A percentile compares a stretch with the other conserved stretches of the same genome.
Evolutionary conservation across 2,888 invertebrate genomes (phyloP).

Genomic region (Trachelus iudaicus): DNA sequence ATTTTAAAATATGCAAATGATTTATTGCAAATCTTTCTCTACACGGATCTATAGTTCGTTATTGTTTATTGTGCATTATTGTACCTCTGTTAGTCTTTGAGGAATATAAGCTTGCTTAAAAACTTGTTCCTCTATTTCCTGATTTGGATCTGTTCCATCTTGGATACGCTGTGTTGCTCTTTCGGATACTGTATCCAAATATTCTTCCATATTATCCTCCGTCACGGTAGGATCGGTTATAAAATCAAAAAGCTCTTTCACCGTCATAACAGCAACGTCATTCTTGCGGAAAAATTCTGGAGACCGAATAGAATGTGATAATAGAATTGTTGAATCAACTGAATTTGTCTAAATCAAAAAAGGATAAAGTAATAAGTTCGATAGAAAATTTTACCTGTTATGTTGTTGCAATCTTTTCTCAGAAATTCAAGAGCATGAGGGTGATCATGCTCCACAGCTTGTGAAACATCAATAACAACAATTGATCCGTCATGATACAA

Average conservation of each 20-base stretch:
- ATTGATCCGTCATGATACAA: constrained; percentile 84
- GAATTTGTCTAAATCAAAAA: too few relatives aligned
- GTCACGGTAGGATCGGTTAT: constrained; percentile 92
- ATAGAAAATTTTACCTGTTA: constrained; percentile 69
- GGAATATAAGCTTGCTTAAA: constrained; percentile 96
- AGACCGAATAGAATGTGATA: constrained; percentile 14
- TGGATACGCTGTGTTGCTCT: constrained; percentile 74
- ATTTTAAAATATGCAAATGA: constrained; percentile 35
- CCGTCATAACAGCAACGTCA: constrained; percentile 89
- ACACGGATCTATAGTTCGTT: background rate
- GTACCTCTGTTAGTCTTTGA: constrained; percentile 88
- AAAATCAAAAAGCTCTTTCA: constrained; percentile 94
- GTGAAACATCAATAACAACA: constrained; percentile 97
- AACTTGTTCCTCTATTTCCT: constrained; percentile 88
- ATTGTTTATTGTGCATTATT: background rate
- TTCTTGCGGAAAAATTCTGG: constrained; percentile 90
- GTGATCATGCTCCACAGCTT: constrained; percentile 98
- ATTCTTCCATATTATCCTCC: constrained; percentile 83
- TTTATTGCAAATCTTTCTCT: background rate
- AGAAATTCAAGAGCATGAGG: constrained; percentile 95
- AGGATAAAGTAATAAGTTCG: too few relatives aligned
- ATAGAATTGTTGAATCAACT: background rate
- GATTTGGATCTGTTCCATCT: constrained; percentile 73
- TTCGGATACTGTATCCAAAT: constrained; percentile 79
- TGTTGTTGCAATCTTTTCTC: constrained; percentile 93